phyloP scores from a whole-genome alignment of 1,140 invertebrate genomes.

The Bombyx mandarina region DNA sequence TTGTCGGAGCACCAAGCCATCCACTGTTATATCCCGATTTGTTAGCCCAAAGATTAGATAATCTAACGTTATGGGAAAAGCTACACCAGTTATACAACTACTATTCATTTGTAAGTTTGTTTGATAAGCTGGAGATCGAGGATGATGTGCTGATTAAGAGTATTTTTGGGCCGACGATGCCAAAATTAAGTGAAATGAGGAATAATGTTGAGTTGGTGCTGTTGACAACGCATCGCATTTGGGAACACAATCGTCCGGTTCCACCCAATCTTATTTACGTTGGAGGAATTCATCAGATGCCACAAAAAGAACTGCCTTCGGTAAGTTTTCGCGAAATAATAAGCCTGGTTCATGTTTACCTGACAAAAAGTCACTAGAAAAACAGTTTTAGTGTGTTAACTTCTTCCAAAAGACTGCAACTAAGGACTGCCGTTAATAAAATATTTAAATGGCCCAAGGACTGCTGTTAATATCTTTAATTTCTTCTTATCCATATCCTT shows the following conservation, averaged over 20 bases:
- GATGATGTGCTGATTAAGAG: slow-evolving; percentile 11
- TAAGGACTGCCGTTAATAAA: no score
- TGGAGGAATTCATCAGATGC: slow-evolving; percentile 58
- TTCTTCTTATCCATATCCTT: no score
- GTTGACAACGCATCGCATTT: slow-evolving; percentile 56
- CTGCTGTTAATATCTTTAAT: no score
- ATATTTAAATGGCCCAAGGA: no score
- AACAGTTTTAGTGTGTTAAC: no score
- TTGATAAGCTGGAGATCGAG: background rate
- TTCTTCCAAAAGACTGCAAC: no score
- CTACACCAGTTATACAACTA: slow-evolving; percentile 21
- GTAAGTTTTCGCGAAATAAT: slow-evolving; percentile 10
- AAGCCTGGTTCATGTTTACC: no score
- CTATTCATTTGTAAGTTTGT: slow-evolving; percentile 4
- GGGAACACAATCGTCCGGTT: slow-evolving; percentile 48
- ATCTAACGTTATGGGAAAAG: slow-evolving; percentile 28
- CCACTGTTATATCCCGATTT: slow-evolving; percentile 51
- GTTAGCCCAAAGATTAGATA: slow-evolving; percentile 18
- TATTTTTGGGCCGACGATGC: slow-evolving; percentile 45
- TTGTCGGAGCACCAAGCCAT: slow-evolving; percentile 30
- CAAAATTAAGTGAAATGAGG: slow-evolving; percentile 47
- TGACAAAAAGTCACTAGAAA: no score
- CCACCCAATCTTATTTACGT: slow-evolving; percentile 58
- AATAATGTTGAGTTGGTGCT: slow-evolving; percentile 69
- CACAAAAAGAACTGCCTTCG: slow-evolving; percentile 35